Conservation (phyloP, 2,113 vertebrate genomes). For the Passerina amoena region DNA sequence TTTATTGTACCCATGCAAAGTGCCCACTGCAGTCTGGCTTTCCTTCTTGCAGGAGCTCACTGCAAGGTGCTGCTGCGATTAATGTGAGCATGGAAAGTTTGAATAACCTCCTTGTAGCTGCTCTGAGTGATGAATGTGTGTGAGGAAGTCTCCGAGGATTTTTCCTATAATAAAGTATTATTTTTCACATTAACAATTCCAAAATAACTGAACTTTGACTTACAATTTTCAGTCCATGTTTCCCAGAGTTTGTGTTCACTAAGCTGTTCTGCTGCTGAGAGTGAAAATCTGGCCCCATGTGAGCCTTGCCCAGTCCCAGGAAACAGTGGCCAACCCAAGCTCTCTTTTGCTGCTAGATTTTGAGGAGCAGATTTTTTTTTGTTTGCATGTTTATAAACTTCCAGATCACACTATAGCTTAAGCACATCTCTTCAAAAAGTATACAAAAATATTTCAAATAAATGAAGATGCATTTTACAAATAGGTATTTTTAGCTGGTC, state of each 20-base stretch:
- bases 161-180: slow-evolving; percentile 2
- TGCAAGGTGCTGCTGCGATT: neutral
- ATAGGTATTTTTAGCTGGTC: neutral
- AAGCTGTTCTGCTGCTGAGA: neutral
- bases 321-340: neutral
- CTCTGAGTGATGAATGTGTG: neutral
- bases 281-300: neutral
- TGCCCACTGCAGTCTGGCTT: neutral
- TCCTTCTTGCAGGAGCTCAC: neutral
- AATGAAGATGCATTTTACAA: neutral
- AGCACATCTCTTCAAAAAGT: neutral
- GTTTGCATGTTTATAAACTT: neutral
- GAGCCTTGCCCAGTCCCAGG: neutral
- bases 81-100: slow-evolving; percentile 10
- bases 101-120: neutral
- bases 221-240: neutral
- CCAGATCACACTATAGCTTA: neutral
- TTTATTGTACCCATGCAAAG: neutral
- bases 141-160: neutral
- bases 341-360: neutral
- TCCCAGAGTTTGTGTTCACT: neutral
- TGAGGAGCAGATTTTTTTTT: neutral
- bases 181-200: slow-evolving; percentile 32
- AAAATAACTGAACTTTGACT: slow-evolving; percentile 43
- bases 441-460: neutral